Percentiles rank a stretch among this genome's conserved stretches.
Evolutionary conservation across 2,888 invertebrate species (phyloP).

Genomic region (Metacarcinus magister): DNA sequence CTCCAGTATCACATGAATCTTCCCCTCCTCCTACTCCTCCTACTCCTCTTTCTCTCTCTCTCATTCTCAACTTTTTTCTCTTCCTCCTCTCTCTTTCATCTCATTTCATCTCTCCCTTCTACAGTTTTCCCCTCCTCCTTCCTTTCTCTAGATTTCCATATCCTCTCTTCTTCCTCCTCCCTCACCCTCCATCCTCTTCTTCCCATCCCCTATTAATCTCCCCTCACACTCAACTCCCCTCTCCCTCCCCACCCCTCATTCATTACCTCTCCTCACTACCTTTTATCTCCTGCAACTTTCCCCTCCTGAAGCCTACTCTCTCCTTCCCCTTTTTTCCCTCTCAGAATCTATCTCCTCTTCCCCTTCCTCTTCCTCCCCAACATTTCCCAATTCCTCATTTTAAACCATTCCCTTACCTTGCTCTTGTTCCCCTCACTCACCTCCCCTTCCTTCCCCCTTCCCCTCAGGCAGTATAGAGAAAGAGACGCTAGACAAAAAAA

Average conservation of each 20-base stretch:
- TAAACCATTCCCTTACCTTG: neutral
- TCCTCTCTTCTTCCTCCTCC: neutral
- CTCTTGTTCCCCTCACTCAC: neutral
- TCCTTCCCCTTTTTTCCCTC: too few relatives aligned
- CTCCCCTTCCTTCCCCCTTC: neutral
- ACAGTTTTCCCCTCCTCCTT: neutral
- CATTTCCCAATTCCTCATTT: neutral
- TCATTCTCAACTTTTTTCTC: neutral
- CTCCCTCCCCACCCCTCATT: neutral
- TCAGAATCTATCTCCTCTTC: neutral
- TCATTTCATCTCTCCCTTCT: neutral
- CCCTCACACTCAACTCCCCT: neutral
- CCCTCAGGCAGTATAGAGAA: too few relatives aligned
- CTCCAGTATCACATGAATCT: neutral
- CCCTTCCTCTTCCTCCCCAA: neutral
- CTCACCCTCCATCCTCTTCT: neutral
- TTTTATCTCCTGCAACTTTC: neutral
- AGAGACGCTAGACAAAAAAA: too few relatives aligned
- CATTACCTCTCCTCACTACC: neutral
- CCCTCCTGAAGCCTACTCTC: neutral
- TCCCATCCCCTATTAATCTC: neutral
- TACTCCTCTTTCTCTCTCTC: neutral
- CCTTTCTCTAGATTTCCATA: neutral
- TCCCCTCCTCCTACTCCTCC: neutral
- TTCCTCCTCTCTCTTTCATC: neutral